phyloP scores from a whole-genome alignment of 30 jellyfish, hydroid and myxozoan species.

The Cassiopea xamachana region DNA sequence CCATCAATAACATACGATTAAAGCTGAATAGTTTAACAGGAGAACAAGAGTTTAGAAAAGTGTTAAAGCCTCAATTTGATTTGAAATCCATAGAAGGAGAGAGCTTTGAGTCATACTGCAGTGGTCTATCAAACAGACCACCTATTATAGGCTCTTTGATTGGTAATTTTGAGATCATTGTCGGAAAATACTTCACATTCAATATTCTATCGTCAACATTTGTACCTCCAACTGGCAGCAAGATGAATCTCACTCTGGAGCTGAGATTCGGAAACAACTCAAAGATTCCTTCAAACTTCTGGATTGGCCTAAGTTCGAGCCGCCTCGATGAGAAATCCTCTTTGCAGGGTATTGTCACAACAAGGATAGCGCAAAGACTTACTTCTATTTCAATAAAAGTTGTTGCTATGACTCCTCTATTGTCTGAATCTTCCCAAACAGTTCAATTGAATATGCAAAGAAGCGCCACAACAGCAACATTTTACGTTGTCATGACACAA shows the following conservation, averaged over 20 bases:
- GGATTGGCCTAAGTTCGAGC: conserved; percentile 57
- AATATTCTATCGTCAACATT: conserved; percentile 24
- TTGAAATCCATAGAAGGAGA: conserved; percentile 33
- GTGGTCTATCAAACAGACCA: conserved; percentile 45
- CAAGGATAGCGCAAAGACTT: neutral
- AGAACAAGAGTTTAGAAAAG: conserved; percentile 26
- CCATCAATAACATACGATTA: conserved; percentile 12
- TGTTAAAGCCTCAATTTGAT: conserved; percentile 56
- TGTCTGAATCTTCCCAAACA: conserved; percentile 47
- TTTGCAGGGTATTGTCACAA: conserved; percentile 39
- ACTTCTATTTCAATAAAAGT: conserved; percentile 13
- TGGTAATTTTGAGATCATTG: conserved; percentile 17
- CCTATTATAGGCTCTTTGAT: conserved; percentile 46
- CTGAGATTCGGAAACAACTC: conserved; percentile 53
- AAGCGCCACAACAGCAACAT: neutral
- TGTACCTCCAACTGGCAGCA: conserved; percentile 55
- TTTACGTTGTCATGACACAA: conserved; percentile 40
- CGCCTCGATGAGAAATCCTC: conserved; percentile 25
- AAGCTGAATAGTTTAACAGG: conserved; percentile 28
- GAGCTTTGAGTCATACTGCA: conserved; percentile 30
- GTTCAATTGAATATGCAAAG: conserved; percentile 31
- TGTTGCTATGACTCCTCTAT: conserved; percentile 62
- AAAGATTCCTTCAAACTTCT: conserved; percentile 45
- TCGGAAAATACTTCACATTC: conserved; percentile 37
- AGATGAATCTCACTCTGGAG: conserved; percentile 51